phyloP scores from a whole-genome alignment of 2,113 vertebrate genomes.

The Varanus salvator region DNA sequence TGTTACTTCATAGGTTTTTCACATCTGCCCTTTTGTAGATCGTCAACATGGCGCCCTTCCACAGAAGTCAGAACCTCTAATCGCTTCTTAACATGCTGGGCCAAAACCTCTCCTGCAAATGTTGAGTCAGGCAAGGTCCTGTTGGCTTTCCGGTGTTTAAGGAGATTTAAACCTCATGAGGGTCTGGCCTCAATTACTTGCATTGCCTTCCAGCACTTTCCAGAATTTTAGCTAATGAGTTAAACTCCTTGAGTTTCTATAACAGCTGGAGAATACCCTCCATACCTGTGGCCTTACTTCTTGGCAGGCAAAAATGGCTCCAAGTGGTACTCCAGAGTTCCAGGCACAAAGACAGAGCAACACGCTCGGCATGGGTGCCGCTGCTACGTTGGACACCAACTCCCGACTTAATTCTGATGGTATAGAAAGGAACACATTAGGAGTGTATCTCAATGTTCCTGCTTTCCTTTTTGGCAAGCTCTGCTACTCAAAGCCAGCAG shows the following conservation, averaged over 20 bases:
- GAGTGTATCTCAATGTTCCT: slow-evolving; percentile 67
- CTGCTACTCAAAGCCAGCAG: slow-evolving; percentile 76
- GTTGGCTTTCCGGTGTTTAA: slow-evolving; percentile 3
- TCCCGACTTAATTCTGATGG: slow-evolving; percentile 58
- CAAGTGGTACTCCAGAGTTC: slow-evolving; percentile 39
- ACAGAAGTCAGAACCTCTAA: slow-evolving; percentile 16
- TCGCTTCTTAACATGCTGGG: not conserved
- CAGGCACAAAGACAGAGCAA: slow-evolving; percentile 51
- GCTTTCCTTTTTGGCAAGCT: slow-evolving; percentile 79
- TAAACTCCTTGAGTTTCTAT: slow-evolving; percentile 39
- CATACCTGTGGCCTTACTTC: not conserved
- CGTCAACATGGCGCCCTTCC: not conserved
- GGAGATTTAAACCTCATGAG: not conserved
- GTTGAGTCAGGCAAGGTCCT: not conserved
- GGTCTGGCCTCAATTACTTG: slow-evolving; percentile 1
- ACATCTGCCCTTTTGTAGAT: slow-evolving; percentile 29
- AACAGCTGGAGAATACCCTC: slow-evolving; percentile 12
- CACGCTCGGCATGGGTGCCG: slow-evolving; percentile 51
- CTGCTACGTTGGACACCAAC: slow-evolving; percentile 52
- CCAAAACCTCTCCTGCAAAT: slow-evolving; percentile 15
- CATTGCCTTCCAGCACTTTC: slow-evolving; percentile 17
- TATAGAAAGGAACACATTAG: slow-evolving; percentile 67
- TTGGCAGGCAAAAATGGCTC: slow-evolving; percentile 42
- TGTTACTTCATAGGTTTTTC: slow-evolving; percentile 33
- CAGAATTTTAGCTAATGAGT: slow-evolving; percentile 18